A percentile compares a stretch with the other conserved stretches of the same genome.
phyloP scores from a whole-genome alignment of 2,888 invertebrate genomes.

The Trileptium ribeirensis region DNA sequence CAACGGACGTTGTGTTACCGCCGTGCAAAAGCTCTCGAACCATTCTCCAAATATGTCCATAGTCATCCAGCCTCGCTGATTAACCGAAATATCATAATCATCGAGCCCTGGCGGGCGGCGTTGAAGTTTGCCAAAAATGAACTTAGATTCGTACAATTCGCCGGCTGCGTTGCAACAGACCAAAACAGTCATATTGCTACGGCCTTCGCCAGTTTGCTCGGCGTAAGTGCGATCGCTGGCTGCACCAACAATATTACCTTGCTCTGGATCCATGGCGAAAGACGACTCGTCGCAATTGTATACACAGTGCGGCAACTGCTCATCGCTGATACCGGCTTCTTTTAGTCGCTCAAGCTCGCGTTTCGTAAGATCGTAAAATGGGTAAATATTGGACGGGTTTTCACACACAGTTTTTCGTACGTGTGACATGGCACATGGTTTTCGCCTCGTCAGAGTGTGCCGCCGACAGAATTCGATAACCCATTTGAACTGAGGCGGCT shows the following conservation, averaged over 20 bases:
- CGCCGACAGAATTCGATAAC: too few relatives aligned
- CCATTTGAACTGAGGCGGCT: too few relatives aligned
- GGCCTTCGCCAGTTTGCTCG: not conserved
- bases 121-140: not conserved
- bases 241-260: not conserved
- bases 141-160: not conserved
- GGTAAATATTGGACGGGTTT: not conserved
- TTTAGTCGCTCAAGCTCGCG: not conserved
- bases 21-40: not conserved
- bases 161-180: not conserved
- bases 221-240: not conserved
- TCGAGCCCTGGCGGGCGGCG: not conserved
- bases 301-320: not conserved
- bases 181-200: not conserved
- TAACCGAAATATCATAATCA: not conserved
- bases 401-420: not conserved
- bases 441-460: too few relatives aligned
- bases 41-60: not conserved
- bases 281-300: not conserved
- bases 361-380: not conserved
- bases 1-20: not conserved
- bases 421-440: too few relatives aligned
- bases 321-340: not conserved
- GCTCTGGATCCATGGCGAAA: not conserved
- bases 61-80: constrained; percentile 13